A percentile compares a stretch with the other conserved stretches of the same genome.
Conservation (phyloP, 2,113 vertebrate species). For the Oryzias curvinotus region DNA sequence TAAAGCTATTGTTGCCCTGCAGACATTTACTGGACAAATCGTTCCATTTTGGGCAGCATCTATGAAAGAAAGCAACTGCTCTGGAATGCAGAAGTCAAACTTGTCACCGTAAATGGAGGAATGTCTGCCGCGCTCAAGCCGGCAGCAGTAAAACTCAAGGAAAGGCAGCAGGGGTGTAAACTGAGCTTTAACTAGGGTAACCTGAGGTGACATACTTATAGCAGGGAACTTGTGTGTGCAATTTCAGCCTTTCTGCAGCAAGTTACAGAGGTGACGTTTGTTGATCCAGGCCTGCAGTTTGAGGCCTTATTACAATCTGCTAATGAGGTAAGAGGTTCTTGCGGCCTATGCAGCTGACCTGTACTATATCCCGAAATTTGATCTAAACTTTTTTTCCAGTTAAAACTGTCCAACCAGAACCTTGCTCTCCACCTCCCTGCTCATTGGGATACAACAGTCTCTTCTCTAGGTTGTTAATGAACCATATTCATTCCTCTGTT, state of each 20-base stretch:
- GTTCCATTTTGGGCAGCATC: slow-evolving; percentile 49
- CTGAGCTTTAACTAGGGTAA: slow-evolving; percentile 62
- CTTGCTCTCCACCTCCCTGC: neutral
- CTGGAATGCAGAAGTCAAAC: slow-evolving; percentile 60
- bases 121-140: slow-evolving; percentile 64
- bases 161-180: slow-evolving; percentile 70
- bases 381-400: slow-evolving; percentile 7
- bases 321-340: slow-evolving; percentile 67
- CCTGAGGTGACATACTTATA: slow-evolving; percentile 43
- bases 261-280: slow-evolving; percentile 56
- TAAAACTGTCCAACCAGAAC: neutral
- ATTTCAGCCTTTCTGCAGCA: slow-evolving; percentile 51
- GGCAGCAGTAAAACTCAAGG: slow-evolving; percentile 68
- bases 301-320: slow-evolving; percentile 44
- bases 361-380: slow-evolving; percentile 32
- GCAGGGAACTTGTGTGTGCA: slow-evolving; percentile 2
- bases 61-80: slow-evolving; percentile 55
- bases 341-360: slow-evolving; percentile 55
- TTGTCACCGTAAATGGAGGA: slow-evolving; percentile 73
- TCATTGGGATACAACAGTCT: neutral
- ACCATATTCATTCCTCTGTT: too few relatives aligned
- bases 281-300: slow-evolving; percentile 46
- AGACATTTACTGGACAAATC: slow-evolving; percentile 54
- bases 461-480: too few relatives aligned
- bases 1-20: slow-evolving; percentile 19